Evolutionary conservation across 2,113 vertebrate genomes (phyloP).

Genomic region (Bos taurus): ARS-UCD2.0 NC_037330.1:113668501-113669000

Average conservation of each 20-base stretch:
- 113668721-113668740: neutral
- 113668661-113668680: neutral
- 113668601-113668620: neutral
- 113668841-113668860: neutral
- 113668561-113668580: neutral
- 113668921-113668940: neutral
- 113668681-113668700: fast-evolving
- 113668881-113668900: neutral
- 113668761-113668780: neutral
- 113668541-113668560: neutral
- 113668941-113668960: neutral
- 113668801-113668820: neutral
- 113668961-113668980: neutral
- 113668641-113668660: neutral
- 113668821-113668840: neutral
- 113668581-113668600: fast-evolving
- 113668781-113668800: neutral
- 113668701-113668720: neutral
- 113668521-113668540: neutral
- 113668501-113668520: neutral
- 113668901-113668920: neutral
- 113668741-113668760: fast-evolving
- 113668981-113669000: neutral
- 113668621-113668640: neutral
- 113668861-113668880: neutral